Percentiles rank a stretch among this genome's conserved stretches.
Evolutionary conservation across 1,140 invertebrate genomes (phyloP).

Genomic region (Notospermus geniculatus): DNA sequence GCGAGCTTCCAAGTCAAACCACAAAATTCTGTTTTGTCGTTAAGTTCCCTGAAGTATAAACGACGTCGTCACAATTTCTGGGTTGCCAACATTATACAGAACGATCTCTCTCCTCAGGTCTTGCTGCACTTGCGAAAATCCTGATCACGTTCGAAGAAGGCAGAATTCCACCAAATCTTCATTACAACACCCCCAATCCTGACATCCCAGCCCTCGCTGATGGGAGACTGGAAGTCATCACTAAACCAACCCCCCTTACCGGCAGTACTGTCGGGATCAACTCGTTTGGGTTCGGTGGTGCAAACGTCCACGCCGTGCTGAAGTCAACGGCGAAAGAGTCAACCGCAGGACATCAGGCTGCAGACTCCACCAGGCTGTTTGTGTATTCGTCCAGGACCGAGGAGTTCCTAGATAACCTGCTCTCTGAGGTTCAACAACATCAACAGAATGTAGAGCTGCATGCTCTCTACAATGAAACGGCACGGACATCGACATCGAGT

Average conservation of each 20-base stretch:
- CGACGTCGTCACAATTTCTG: too few relatives aligned
- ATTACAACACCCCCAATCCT: conserved; percentile 80
- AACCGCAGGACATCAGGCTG: conserved; percentile 49
- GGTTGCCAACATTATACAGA: too few relatives aligned
- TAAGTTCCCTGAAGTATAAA: too few relatives aligned
- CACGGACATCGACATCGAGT: conserved; percentile 66
- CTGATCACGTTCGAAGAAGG: conserved; percentile 86
- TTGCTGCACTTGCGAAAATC: conserved; percentile 85
- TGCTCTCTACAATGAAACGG: conserved; percentile 72
- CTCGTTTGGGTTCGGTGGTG: conserved; percentile 96
- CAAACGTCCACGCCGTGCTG: conserved; percentile 88
- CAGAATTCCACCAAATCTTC: conserved; percentile 85
- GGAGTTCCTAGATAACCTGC: conserved; percentile 69
- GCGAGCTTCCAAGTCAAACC: too few relatives aligned
- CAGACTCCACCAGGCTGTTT: conserved; percentile 67
- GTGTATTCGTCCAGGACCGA: conserved; percentile 81
- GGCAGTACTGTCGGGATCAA: conserved; percentile 86
- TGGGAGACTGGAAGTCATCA: conserved; percentile 83
- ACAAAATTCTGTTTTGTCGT: too few relatives aligned
- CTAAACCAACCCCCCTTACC: conserved; percentile 74
- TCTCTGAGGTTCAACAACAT: conserved; percentile 62
- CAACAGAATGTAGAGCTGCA: conserved; percentile 71
- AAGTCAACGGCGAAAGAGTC: conserved; percentile 58
- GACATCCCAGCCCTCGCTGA: conserved; percentile 85
- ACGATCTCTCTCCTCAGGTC: conserved; percentile 61